phyloP scores from a whole-genome alignment of 1,140 invertebrate genomes.

The Caenorhabditis remanei region DNA sequence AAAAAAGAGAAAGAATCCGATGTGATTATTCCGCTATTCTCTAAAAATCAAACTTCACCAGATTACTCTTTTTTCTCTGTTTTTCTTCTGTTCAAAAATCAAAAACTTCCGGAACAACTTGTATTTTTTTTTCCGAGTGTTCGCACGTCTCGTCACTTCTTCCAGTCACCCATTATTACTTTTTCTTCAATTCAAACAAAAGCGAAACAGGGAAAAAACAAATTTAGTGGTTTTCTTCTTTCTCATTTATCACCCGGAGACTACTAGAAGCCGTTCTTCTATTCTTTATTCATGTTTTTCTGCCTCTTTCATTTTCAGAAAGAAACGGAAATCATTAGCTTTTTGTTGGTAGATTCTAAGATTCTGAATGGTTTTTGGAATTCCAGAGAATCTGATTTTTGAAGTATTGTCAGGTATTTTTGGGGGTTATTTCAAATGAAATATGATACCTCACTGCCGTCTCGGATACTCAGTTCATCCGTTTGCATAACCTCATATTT shows the following conservation, averaged over 20 bases:
- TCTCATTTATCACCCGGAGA: conserved; percentile 11
- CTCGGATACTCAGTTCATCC: no score
- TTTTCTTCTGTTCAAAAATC: not conserved
- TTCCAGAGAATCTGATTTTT: no score
- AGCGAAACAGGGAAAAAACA: conserved; percentile 2
- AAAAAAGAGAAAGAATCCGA: not conserved
- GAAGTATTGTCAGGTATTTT: no score
- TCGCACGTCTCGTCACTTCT: not conserved
- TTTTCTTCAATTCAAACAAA: not conserved
- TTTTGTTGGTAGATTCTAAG: not conserved
- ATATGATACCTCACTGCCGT: not conserved
- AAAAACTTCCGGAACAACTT: not conserved
- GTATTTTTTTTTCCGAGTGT: not conserved
- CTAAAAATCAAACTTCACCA: not conserved
- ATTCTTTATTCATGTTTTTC: conserved; percentile 29
- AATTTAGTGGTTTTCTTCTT: not conserved
- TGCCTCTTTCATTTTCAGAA: not conserved
- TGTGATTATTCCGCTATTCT: conserved; percentile 9
- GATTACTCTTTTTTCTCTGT: not conserved
- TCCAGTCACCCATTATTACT: not conserved
- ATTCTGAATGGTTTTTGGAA: not conserved
- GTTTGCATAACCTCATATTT: not conserved
- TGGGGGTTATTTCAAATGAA: not conserved
- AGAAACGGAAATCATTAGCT: conserved; percentile 10
- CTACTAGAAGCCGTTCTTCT: not conserved